phyloP scores from a whole-genome alignment of 1,140 invertebrate genomes.

The Agrilus planipennis region DNA sequence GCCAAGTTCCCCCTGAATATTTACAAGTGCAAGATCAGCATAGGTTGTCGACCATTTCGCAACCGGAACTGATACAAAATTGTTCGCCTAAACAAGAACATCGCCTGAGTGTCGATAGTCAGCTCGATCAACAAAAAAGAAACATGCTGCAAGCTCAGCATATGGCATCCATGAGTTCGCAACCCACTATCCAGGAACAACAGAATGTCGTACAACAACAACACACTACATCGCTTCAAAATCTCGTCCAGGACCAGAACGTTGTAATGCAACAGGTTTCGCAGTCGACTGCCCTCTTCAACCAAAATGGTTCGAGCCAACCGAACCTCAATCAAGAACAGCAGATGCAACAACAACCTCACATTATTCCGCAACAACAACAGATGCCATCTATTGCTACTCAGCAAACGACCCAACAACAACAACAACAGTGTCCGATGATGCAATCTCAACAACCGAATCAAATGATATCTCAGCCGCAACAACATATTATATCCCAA shows the following conservation, averaged over 20 bases:
- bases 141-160: constrained; percentile 15
- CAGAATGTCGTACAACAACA: constrained; percentile 19
- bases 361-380: not conserved
- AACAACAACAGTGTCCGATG: constrained; percentile 6
- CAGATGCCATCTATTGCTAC: not conserved
- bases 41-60: constrained; percentile 23
- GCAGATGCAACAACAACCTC: not conserved
- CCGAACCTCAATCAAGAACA: not conserved
- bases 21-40: constrained; percentile 22
- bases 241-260: constrained; percentile 5
- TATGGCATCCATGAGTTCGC: constrained; percentile 5
- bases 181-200: constrained; percentile 12
- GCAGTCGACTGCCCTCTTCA: not conserved
- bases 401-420: constrained; percentile 3
- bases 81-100: constrained; percentile 18
- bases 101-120: constrained; percentile 27
- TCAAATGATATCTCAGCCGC: constrained; percentile 1
- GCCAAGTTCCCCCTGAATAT: too few species aligned
- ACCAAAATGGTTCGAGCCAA: not conserved
- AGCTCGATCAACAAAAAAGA: constrained; percentile 24
- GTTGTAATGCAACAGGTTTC: constrained; percentile 6
- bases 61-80: constrained; percentile 26
- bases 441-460: not conserved
- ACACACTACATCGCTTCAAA: constrained; percentile 3
- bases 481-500: constrained; percentile 21